These are phyloP conservation scores for Drosophila melanica DNA, from an alignment of 1,140 invertebrate genomes.

Conservation along the genomic window DNA sequence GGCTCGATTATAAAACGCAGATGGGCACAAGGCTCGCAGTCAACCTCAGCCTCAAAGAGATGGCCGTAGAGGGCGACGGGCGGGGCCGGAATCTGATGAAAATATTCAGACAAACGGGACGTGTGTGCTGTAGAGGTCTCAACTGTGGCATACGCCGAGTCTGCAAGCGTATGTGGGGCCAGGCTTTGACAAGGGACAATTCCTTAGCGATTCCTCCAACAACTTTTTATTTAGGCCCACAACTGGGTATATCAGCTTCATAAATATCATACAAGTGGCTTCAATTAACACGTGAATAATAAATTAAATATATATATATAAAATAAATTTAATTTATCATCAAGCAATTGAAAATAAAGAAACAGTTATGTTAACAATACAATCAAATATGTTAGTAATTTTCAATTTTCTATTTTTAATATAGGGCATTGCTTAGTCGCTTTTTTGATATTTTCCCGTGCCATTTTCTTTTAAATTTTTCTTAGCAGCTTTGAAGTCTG, in stretches of 20 bases:
- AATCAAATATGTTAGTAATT: too few relatives aligned
- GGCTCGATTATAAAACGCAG: conserved; percentile 77
- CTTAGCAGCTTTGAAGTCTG: conserved; percentile 35
- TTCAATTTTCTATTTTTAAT: background rate
- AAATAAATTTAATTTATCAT: too few relatives aligned
- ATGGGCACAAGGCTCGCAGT: conserved; percentile 38
- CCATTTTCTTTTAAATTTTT: conserved; percentile 38
- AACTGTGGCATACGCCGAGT: conserved; percentile 5
- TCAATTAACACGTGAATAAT: too few relatives aligned
- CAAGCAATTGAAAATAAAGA: too few relatives aligned
- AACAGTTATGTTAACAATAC: too few relatives aligned
- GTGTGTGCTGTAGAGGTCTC: background rate
- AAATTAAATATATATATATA: too few relatives aligned
- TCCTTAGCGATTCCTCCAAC: conserved; percentile 24
- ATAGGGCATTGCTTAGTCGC: background rate
- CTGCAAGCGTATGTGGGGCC: conserved; percentile 42
- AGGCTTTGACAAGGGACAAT: conserved; percentile 63
- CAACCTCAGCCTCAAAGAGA: conserved; percentile 1
- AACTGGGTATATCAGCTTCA: conserved; percentile 19
- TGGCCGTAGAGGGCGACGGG: background rate
- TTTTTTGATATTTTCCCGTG: conserved; percentile 13
- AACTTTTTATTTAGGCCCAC: background rate
- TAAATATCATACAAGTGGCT: too few relatives aligned
- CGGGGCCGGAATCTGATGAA: background rate
- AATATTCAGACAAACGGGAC: conserved; percentile 5